Evolutionary conservation across 2,888 invertebrate species (phyloP).

Genomic region (Amorpha juglandis): DNA sequence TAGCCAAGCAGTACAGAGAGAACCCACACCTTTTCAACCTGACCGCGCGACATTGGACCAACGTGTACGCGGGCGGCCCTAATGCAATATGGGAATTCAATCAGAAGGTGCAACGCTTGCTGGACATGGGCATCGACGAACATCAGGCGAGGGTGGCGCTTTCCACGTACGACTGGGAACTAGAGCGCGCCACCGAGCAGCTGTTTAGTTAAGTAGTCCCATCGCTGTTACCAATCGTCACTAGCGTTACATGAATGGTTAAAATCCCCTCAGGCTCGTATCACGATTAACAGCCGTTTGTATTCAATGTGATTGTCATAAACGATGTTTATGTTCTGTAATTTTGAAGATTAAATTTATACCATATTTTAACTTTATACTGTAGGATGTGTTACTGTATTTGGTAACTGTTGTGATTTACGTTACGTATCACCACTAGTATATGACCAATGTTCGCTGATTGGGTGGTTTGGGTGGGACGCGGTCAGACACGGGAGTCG

Average conservation of each 20-base stretch:
- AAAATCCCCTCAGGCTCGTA: conserved; percentile 8
- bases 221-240: conserved; percentile 7
- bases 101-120: conserved; percentile 93
- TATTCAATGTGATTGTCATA: conserved; percentile 21
- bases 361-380: conserved; percentile 6
- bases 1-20: conserved; percentile 98
- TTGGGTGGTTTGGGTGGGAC: neutral
- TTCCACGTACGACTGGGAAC: conserved; percentile 96
- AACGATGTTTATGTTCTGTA: conserved; percentile 18
- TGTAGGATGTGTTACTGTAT: neutral
- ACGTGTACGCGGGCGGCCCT: conserved; percentile 94
- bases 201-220: conserved; percentile 69
- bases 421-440: neutral
- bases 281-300: conserved; percentile 7
- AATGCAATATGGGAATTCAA: conserved; percentile 88
- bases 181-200: conserved; percentile 94
- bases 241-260: conserved; percentile 6
- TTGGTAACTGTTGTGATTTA: conserved; percentile 5
- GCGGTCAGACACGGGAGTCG: no score
- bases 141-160: conserved; percentile 94
- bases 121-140: conserved; percentile 97
- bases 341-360: conserved; percentile 17
- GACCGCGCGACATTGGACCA: conserved; percentile 98
- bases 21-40: conserved; percentile 92
- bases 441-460: neutral